phyloP scores from a whole-genome alignment of 2,113 vertebrate species.

The Desmodus rotundus region DNA sequence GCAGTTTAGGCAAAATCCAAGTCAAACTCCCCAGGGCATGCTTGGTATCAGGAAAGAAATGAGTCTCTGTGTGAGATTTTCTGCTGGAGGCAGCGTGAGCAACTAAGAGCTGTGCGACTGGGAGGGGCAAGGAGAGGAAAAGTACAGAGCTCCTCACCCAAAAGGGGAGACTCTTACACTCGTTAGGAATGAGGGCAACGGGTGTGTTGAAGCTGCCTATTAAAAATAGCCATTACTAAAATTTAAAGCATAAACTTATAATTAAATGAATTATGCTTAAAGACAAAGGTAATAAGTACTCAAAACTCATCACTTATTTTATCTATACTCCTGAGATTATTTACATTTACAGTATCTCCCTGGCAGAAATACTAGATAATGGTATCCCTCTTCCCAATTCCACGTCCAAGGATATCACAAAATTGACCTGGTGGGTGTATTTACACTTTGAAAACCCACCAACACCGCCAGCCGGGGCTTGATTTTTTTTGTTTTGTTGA shows the following conservation, averaged over 20 bases:
- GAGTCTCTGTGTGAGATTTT: not conserved
- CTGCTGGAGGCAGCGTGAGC: not conserved
- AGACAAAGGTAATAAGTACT: not conserved
- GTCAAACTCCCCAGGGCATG: not conserved
- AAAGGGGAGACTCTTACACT: not conserved
- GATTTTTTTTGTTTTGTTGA: not conserved
- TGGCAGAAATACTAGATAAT: not conserved
- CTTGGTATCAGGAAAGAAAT: not conserved
- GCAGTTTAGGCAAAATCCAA: not conserved
- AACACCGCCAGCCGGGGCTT: not conserved
- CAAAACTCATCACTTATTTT: not conserved
- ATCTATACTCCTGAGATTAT: not conserved
- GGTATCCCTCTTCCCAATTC: not conserved
- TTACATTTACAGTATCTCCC: too few relatives aligned
- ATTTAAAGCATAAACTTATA: not conserved
- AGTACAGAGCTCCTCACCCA: not conserved
- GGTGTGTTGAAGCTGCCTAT: not conserved
- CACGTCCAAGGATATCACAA: not conserved
- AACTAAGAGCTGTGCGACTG: not conserved
- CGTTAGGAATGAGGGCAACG: not conserved
- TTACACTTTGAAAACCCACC: not conserved
- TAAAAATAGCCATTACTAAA: not conserved
- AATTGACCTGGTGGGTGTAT: not conserved
- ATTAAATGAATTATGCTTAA: constrained; percentile 1
- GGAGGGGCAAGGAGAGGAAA: not conserved